A percentile compares a stretch with the other conserved stretches of the same genome.
phyloP scores from a whole-genome alignment of 35 echinoderm and acorn worm genomes.

The Apostichopus japonicus region DNA sequence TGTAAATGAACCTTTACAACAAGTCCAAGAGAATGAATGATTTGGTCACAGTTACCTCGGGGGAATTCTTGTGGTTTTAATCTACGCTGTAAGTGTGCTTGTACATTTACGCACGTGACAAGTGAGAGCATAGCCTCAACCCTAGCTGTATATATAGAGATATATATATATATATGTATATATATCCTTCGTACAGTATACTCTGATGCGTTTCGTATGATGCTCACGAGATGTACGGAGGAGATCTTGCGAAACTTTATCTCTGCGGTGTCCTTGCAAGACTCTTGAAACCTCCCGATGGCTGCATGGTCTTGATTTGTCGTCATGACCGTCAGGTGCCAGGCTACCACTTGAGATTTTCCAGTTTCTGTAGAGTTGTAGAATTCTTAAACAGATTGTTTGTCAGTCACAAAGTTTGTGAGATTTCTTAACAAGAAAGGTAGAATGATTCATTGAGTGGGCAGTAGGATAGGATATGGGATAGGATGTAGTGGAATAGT shows the following conservation, averaged over 20 bases:
- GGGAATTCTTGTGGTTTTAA: conserved; percentile 2
- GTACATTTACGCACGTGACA: not conserved
- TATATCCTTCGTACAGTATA: too few relatives aligned
- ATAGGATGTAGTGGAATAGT: too few relatives aligned
- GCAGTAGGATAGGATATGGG: too few relatives aligned
- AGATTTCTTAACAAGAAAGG: too few relatives aligned
- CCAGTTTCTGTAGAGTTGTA: not conserved
- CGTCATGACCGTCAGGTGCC: conserved; percentile 29
- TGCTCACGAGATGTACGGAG: not conserved
- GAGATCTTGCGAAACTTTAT: conserved; percentile 20
- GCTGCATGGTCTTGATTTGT: not conserved
- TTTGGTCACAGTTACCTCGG: not conserved
- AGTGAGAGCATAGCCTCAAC: not conserved
- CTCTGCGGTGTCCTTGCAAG: conserved; percentile 24
- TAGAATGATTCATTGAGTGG: too few relatives aligned
- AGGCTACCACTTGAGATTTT: conserved; percentile 12
- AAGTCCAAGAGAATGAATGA: not conserved
- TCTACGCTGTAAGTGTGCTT: not conserved
- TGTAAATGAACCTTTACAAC: conserved; percentile 9
- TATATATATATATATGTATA: too few relatives aligned
- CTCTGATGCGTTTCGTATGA: not conserved
- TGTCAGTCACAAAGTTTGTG: not conserved
- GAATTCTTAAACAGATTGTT: conserved; percentile 27
- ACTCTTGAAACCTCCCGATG: conserved; percentile 21
- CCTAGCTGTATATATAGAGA: too few relatives aligned